Evolutionary conservation across 53 echinoderm and acorn worm genomes (phyloP).

Genomic region (Henricia sp.): DNA sequence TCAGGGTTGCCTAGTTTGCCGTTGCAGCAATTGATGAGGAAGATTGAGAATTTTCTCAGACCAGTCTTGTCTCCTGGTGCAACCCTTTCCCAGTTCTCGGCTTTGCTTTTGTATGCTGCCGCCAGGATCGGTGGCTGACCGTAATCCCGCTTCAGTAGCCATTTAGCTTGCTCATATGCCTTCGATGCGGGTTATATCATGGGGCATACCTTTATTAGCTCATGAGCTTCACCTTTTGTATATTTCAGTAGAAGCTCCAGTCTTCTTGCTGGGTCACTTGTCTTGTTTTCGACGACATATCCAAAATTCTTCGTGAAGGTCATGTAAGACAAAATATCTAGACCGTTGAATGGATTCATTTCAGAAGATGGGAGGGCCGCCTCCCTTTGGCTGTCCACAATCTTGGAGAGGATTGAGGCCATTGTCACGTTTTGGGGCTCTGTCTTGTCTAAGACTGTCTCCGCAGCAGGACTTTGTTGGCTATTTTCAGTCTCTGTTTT

Average conservation of each 20-base stretch:
- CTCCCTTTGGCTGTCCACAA: constrained; percentile 46
- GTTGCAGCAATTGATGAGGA: constrained; percentile 4
- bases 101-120: no score
- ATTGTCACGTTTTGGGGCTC: constrained; percentile 25
- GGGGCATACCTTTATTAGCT: no score
- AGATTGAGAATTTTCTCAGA: no score
- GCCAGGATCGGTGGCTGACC: no score
- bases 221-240: no score
- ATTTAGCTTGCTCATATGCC: constrained; percentile 57
- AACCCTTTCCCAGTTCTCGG: no score
- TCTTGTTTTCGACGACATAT: constrained; percentile 62
- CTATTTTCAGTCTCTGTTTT: no score
- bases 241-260: constrained; percentile 65
- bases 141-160: no score
- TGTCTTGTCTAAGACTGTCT: not conserved
- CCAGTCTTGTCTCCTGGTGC: no score
- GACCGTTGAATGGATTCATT: constrained; percentile 52
- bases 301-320: constrained; percentile 60
- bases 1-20: constrained; percentile 27
- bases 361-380: constrained; percentile 41
- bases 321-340: constrained; percentile 23
- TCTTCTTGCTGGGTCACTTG: constrained; percentile 60
- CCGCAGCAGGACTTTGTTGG: no score
- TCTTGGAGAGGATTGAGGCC: constrained; percentile 36
- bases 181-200: constrained; percentile 49